Evolutionary conservation across 2,888 invertebrate genomes (phyloP).

Genomic region (Pecten maximus): DNA sequence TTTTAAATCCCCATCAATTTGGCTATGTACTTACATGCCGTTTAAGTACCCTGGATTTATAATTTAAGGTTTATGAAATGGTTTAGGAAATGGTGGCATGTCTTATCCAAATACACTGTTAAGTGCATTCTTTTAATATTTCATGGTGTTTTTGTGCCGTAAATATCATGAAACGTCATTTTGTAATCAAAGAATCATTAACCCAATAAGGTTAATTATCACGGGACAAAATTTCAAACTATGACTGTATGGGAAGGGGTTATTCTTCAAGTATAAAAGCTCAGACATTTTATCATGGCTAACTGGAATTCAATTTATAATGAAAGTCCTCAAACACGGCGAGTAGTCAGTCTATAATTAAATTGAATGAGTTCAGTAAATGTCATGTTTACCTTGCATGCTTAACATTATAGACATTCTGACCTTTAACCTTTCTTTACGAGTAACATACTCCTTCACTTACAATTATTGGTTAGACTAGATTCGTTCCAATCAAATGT

Average conservation of each 20-base stretch:
- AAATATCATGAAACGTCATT: too few species aligned
- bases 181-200: too few species aligned
- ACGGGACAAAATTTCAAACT: too few species aligned
- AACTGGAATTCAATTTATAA: background rate
- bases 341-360: background rate
- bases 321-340: background rate
- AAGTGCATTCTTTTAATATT: too few species aligned
- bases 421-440: background rate
- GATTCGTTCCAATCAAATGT: background rate
- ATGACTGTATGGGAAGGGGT: too few species aligned
- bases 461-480: background rate
- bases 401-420: background rate
- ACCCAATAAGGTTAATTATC: too few species aligned
- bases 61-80: too few species aligned
- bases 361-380: background rate
- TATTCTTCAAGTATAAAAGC: too few species aligned
- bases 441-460: background rate
- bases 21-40: background rate
- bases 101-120: too few species aligned
- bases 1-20: background rate
- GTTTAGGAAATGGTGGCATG: too few species aligned
- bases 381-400: background rate
- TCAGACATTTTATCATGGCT: background rate
- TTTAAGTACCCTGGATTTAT: background rate
- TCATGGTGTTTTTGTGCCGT: too few species aligned